Evolutionary conservation across 2,113 vertebrate species (phyloP), one percentile per base, ranked within the genome.

Genomic region (Symphodus melops): DNA sequence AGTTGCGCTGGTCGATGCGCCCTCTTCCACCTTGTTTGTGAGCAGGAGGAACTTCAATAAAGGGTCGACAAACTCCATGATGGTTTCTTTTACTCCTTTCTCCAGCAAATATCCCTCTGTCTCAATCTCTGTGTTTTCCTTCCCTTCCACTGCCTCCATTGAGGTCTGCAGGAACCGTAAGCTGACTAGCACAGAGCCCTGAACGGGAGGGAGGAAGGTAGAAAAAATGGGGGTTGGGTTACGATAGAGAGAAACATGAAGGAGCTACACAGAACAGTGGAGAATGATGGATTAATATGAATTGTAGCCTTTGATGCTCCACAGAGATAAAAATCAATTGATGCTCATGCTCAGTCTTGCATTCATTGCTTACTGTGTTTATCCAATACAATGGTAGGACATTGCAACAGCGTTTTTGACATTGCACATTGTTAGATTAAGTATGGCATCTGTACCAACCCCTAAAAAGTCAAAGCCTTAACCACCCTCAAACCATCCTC

Each of bases 71-170:
- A 85, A 92, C 64, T 92, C 91, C 87, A 91, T 93, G 46, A 95
- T 25, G 61, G 92, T 96, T 44, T 95, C 95, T 72, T 94, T 94
- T 62, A 96, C 81, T 4, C 94, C 91, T 59, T 94, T 91, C 65
- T 96, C 94, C 83, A 97, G 81, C 67, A 97, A 85, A 80, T 96
- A 97, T 25, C 96, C 96, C 65, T 96, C 95, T 0, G 96, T 91
- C 68, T 96, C 95, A 0, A 94, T 87, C 81, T 95, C 94, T 9
- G 80, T 88, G 67, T 96, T 94, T 55, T 95, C 95, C 25, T 94
- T 88, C 25, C 95, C 95, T 11, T 77, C 90, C 3, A 96, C 86
- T 14, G 94, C 94, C 51, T 96, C 95, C 93, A 96, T 93, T 9
- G 96, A 87, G 0, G 95, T 96, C 74, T 96, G 95, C 57, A 97